These are phyloP conservation scores for Hypomecis punctinalis DNA, from an alignment of 2,888 invertebrate genomes.

Conservation along the genomic window DNA sequence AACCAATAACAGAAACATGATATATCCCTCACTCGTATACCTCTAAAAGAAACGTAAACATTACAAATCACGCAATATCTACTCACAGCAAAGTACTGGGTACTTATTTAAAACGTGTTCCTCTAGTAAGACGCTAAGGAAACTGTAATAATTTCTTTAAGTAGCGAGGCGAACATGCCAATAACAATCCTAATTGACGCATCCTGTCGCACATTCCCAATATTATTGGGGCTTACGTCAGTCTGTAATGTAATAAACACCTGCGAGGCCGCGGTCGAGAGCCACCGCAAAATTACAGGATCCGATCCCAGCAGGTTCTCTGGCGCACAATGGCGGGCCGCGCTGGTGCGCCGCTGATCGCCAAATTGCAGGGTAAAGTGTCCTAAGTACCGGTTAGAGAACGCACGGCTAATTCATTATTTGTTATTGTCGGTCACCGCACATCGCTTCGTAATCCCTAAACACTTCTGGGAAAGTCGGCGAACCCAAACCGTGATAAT, in stretches of 20 bases:
- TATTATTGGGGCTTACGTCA: slow-evolving; percentile 56
- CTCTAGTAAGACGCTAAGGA: slow-evolving; percentile 10
- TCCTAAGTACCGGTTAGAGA: slow-evolving; percentile 68
- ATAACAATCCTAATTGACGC: slow-evolving; percentile 49
- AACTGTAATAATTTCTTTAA: slow-evolving; percentile 31
- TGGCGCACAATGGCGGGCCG: slow-evolving; percentile 65
- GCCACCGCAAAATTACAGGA: slow-evolving; percentile 79
- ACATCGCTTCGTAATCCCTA: slow-evolving; percentile 4
- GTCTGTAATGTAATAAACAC: slow-evolving; percentile 67
- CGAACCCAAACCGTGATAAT: slow-evolving; percentile 16
- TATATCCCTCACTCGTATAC: no score
- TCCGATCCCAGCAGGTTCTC: slow-evolving; percentile 66
- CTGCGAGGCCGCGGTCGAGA: slow-evolving; percentile 52
- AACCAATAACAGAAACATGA: no score
- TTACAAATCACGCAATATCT: slow-evolving; percentile 20
- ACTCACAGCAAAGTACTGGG: slow-evolving; percentile 31
- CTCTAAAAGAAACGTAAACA: slow-evolving; percentile 24
- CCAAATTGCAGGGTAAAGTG: slow-evolving; percentile 81
- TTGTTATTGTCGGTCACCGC: slow-evolving; percentile 31
- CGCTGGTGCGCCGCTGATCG: slow-evolving; percentile 65
- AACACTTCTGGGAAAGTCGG: slow-evolving; percentile 12
- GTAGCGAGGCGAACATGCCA: slow-evolving; percentile 36
- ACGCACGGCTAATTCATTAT: slow-evolving; percentile 45
- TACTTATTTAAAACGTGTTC: slow-evolving; percentile 26
- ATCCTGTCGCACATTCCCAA: slow-evolving; percentile 52